These are phyloP conservation scores for Scaptodrosophila lebanonensis DNA, from an alignment of 1,140 invertebrate species.

Conservation along the genomic window DNA sequence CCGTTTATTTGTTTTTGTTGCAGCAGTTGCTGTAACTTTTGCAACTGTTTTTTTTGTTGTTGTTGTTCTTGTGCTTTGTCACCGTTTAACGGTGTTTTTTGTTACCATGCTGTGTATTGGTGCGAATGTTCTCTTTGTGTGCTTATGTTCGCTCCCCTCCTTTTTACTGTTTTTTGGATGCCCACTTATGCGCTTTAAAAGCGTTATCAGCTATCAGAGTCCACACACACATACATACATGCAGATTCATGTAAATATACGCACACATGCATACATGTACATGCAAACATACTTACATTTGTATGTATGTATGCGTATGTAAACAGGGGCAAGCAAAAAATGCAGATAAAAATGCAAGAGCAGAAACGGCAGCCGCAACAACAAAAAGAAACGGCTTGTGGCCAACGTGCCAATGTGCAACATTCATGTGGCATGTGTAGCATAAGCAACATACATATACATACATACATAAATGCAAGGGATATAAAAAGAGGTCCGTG, in stretches of 20 bases:
- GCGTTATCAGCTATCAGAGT: constrained; percentile 40
- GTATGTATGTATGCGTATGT: too few relatives aligned
- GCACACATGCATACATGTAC: too few relatives aligned
- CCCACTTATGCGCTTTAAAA: constrained; percentile 6
- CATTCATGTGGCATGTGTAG: constrained; percentile 37
- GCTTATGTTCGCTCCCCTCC: neutral
- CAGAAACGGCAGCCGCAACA: too few relatives aligned
- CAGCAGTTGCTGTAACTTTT: constrained; percentile 14
- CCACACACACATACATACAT: constrained; percentile 2
- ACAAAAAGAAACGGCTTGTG: too few relatives aligned
- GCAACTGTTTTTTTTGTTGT: constrained; percentile 36
- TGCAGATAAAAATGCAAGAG: too few relatives aligned
- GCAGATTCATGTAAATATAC: constrained; percentile 2
- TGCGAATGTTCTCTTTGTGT: neutral
- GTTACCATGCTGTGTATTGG: constrained; percentile 2
- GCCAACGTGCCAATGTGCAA: constrained; percentile 33
- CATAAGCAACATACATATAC: constrained; percentile 14
- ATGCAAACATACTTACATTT: too few relatives aligned
- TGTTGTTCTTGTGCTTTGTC: constrained; percentile 38
- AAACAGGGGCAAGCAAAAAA: too few relatives aligned
- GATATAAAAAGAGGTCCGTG: neutral
- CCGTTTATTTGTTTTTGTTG: constrained; percentile 23
- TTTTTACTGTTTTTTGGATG: neutral
- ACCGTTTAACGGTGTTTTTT: constrained; percentile 62
- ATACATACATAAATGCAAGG: neutral